Evolutionary conservation across 2,113 vertebrate genomes (phyloP), one percentile per base, ranked within the genome.

Genomic region (Anser cygnoides): DNA sequence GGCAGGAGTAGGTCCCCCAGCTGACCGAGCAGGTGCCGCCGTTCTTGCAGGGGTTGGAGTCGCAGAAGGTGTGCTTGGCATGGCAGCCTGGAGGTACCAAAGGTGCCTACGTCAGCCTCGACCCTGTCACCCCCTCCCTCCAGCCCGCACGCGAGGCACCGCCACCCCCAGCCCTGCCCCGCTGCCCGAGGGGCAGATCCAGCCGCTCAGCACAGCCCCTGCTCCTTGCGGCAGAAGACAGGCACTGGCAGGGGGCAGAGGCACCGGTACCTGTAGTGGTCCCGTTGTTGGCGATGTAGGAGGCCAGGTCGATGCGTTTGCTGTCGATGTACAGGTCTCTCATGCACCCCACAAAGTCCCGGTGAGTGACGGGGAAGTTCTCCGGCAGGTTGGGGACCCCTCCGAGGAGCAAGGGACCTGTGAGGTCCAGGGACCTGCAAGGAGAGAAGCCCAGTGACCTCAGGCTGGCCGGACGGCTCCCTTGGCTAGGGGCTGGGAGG

Each of bases 271-370:
- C 99, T 92, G 99, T 98, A 62, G 98, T 28, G 2, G 99, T 99
- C 92, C 99, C 99, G 0, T 99, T 99, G 98, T 99, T 99, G 41
- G 99, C 99, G 0, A 99, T 99, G 77, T 98, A 99, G 91, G 98
- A 98, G 13, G 99, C 99, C 97, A 99, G 96, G 96, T 99, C 99
- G 44, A 99, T 95, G 8, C 96, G 98, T 66, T 98, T 99, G 97
- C 97, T 99, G 93, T 99, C 99, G 1, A 99, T 99, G 96, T 99
- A 99, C 10, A 99, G 98, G 87, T 99, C 99, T 96, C 98, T 98
- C 99, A 99, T 99, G 79, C 99, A 99, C 83, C 99, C 99, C 14
- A 99, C 98, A 92, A 99, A 99, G 96, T 99, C 99, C 72, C 99
- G 98, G 92, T 98, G 98, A 76, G 98, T 97, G 87, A 99, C 98